phyloP scores from a whole-genome alignment of 1,140 invertebrate genomes.

The Eubasilissa regina region DNA sequence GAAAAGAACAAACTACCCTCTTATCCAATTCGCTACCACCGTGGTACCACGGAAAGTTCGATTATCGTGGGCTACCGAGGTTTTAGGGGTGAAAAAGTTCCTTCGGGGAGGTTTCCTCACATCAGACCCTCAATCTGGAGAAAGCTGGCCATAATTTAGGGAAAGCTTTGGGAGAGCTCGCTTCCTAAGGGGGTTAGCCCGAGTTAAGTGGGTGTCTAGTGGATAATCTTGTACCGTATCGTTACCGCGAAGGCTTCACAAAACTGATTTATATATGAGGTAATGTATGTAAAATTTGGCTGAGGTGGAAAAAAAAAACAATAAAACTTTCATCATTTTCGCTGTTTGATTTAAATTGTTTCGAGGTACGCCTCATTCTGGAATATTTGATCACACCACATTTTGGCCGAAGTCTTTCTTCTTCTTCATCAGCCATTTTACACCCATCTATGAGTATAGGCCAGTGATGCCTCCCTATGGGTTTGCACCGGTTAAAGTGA shows the following conservation, averaged over 20 bases:
- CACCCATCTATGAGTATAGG: no score
- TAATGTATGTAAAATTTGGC: no score
- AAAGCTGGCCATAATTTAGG: constrained; percentile 59
- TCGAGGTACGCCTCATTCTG: no score
- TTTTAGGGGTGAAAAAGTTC: constrained; percentile 30
- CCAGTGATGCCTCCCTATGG: no score
- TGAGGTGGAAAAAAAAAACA: no score
- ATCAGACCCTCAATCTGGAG: constrained; percentile 54
- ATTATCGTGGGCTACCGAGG: constrained; percentile 32
- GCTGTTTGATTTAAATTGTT: no score
- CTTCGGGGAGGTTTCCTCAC: constrained; percentile 39
- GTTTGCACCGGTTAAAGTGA: no score
- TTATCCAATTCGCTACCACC: constrained; percentile 15
- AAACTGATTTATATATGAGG: not conserved
- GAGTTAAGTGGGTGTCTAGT: constrained; percentile 60
- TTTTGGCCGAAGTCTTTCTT: no score
- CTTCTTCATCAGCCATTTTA: no score
- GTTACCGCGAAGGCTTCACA: not conserved
- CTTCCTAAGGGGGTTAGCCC: constrained; percentile 58
- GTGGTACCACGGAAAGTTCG: constrained; percentile 12
- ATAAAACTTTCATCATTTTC: no score
- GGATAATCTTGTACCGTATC: constrained; percentile 51
- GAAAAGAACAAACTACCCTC: constrained; percentile 13
- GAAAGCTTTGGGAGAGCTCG: constrained; percentile 53
- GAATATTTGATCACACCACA: no score